Base-by-base conservation (phyloP, 2,888 invertebrate genomes). In the Furcula furcula region DNA sequence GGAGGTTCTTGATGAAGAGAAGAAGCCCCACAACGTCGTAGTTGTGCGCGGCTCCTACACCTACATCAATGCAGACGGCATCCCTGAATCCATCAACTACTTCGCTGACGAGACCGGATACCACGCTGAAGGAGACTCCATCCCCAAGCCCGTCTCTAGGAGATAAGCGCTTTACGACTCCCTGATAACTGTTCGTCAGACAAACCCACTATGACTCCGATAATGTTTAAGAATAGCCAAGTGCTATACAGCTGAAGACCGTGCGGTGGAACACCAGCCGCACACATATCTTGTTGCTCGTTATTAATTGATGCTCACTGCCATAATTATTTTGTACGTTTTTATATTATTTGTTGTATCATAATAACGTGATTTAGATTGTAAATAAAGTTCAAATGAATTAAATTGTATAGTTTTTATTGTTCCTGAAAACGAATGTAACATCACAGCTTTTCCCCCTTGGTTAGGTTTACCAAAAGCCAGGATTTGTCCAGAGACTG, bases 41-140 rank as follows among this genome's bases (percentile, higher is more conserved):
- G 83, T 88, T 0, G 90, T 92, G 14, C 90, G 91, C 42, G 93
- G 93, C 7, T 78, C 85, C 2, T 92, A 85, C 74, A 75, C 89
- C 0, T 93, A 92, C 77, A 77, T 81, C 3, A 81, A 90, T 38
- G 74, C 82, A 0, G 91, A 92, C 5, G 93, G 92, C 43, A 84
- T 86, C 11, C 68, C 76, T 1, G 89, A 91, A 48, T 66, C 70
- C 20, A 52, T 92, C 47, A 87, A 68, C 37, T 92, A 91, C 77
- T 70, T 70, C 38, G 92, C 92, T 29, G 92, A 93, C 51, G 92
- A 92, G 73, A 90, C 75, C 46, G 93, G 93, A 43, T 93, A 83
- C 88, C 91, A 90, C 44, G 89, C 92, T 1, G 86, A 90, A 36
- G 92, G 93, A 28, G 85, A 85, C 1, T 91, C 92, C 69, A 72